Conservation (phyloP, 2,113 vertebrate genomes). For the Lycaon pictus region DNA sequence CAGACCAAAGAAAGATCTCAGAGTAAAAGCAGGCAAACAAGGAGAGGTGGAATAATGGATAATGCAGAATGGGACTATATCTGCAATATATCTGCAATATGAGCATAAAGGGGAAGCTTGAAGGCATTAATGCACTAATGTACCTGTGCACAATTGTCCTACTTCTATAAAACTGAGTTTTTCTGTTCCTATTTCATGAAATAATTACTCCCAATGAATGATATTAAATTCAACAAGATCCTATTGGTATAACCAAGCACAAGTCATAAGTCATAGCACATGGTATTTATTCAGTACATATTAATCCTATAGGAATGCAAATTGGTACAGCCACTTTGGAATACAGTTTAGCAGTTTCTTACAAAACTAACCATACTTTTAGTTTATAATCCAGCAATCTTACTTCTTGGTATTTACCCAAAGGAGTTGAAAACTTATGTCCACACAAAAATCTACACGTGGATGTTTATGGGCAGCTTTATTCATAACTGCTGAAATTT, state of each 20-base stretch:
- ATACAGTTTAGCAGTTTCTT: conserved; percentile 17
- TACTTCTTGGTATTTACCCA: neutral
- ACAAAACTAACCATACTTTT: neutral
- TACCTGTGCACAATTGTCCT: neutral
- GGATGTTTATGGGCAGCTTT: neutral
- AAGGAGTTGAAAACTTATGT: neutral
- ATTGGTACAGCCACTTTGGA: neutral
- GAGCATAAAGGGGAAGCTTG: neutral
- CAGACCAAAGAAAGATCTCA: neutral
- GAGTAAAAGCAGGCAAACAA: neutral
- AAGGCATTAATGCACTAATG: neutral
- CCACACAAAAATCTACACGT: neutral
- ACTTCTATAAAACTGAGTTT: neutral
- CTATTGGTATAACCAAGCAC: neutral
- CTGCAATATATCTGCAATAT: neutral
- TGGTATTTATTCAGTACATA: conserved; percentile 46
- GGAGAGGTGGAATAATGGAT: neutral
- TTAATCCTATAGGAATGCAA: neutral
- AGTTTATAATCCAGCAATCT: neutral
- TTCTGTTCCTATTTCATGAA: conserved; percentile 11
- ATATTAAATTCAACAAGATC: neutral
- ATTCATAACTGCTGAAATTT: neutral
- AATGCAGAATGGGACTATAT: neutral
- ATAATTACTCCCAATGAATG: neutral
- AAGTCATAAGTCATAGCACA: neutral